Percentiles rank a stretch among this genome's conserved stretches.
Conservation (phyloP, 2,113 vertebrate genomes). For the Labeo rohita region DNA sequence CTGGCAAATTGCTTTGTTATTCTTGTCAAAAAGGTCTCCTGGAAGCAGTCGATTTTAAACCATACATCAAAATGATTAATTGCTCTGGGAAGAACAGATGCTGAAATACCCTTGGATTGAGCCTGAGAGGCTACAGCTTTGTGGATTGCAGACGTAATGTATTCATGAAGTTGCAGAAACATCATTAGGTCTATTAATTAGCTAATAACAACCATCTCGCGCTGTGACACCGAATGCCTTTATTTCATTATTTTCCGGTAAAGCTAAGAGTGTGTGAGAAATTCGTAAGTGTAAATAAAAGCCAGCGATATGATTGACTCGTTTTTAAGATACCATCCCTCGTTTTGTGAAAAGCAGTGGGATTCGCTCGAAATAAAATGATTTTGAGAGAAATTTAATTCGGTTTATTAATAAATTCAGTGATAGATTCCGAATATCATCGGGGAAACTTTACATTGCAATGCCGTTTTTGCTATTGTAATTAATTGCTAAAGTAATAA, state of each 20-base stretch:
- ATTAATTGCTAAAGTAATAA: not conserved
- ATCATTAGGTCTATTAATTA: constrained; percentile 91
- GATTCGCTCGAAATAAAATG: not conserved
- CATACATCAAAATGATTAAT: constrained; percentile 99
- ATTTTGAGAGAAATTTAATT: not conserved
- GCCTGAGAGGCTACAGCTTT: constrained; percentile 77
- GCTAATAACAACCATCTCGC: constrained; percentile 76
- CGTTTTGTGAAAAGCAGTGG: constrained; percentile 26
- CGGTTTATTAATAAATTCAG: not conserved
- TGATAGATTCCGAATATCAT: not conserved
- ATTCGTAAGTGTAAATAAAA: constrained; percentile 55
- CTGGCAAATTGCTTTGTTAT: constrained; percentile 99
- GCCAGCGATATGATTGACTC: constrained; percentile 46
- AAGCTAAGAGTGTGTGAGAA: constrained; percentile 56
- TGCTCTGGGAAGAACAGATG: constrained; percentile 95
- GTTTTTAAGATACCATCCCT: not conserved
- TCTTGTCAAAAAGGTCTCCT: constrained; percentile 94
- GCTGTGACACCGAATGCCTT: constrained; percentile 49
- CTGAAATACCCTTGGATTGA: constrained; percentile 89
- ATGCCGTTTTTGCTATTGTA: not conserved
- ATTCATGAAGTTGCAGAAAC: constrained; percentile 85
- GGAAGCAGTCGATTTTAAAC: constrained; percentile 95
- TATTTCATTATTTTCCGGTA: constrained; percentile 57
- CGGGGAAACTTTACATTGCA: not conserved
- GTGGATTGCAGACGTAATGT: constrained; percentile 83